Base-by-base conservation (phyloP, 2,113 vertebrate genomes). In the Clarias batrachus region DNA sequence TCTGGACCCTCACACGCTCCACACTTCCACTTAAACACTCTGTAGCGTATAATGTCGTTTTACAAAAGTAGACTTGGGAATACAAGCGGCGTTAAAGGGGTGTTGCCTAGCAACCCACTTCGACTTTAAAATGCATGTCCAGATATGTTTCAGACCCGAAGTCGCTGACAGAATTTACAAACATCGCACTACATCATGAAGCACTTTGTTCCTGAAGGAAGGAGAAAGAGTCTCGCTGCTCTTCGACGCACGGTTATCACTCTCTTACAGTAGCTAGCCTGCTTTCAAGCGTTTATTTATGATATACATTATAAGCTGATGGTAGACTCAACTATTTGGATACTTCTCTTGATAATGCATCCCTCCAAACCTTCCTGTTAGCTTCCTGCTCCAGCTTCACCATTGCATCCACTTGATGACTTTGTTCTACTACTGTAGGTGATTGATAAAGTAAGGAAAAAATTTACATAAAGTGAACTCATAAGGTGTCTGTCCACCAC, bases 31-130 rank as follows among this genome's bases (percentile, higher is more conserved):
- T 66, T 25, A 25, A 52, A 54, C 52, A 54, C 41, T 52, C 37
- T n/a, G 37, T 2, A 0, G 13, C 27, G 62, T 16, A 82, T 48
- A 27, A 3, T 66, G 62, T 82, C 41, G 52, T 27, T 82, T 82
- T 63, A 11, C 41, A 41, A 25, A 79, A 77, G 48, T 16, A 30
- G 56, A 78, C 73, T 65, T 63, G 33, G 37, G 80, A n/a, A 65
- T 63, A 62, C 57, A n/a, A 25, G 70, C 54, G 12, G 48, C 3
- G 27, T 77, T 77, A 21, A 79, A 37, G 62, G 27, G 25, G 23
- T 52, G 81, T 82, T 82, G 81, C 81, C 81, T 82, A 82, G 81
- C 81, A 82, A 82, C 81, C 60, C 21, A 66, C 10, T 3, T 52
- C 54, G 66, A 27, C 27, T 82, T 52, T 65, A 66, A 82, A 17